These are phyloP conservation scores for Sebastes variabilis DNA, from an alignment of 2,797 vertebrate species.

Conservation along the genomic window DNA sequence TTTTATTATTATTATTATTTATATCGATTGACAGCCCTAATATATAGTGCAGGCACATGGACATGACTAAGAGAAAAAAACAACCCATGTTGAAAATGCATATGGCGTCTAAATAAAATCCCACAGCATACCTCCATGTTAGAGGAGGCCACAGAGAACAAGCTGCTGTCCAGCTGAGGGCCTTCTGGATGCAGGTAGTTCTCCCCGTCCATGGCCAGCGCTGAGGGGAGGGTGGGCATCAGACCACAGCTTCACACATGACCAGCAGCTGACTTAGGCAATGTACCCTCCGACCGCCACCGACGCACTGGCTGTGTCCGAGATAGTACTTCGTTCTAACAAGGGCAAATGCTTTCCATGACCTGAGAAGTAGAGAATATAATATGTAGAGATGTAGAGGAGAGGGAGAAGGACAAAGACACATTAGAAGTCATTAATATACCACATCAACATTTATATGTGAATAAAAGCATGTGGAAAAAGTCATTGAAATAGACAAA, in stretches of 20 bases:
- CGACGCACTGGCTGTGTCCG: slow-evolving; percentile 58
- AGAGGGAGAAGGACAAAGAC: not conserved
- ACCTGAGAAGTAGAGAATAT: slow-evolving; percentile 48
- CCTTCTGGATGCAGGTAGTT: slow-evolving; percentile 85
- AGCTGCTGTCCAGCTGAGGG: slow-evolving; percentile 78
- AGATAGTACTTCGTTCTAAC: slow-evolving; percentile 52
- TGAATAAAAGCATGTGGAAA: not conserved
- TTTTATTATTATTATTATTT: too few relatives aligned
- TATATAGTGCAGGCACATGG: not conserved
- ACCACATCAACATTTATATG: not conserved
- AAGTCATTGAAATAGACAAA: not conserved
- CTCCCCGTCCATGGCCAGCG: slow-evolving; percentile 92
- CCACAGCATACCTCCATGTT: slow-evolving; percentile 72
- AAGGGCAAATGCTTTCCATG: slow-evolving; percentile 71
- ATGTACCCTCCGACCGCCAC: slow-evolving; percentile 44
- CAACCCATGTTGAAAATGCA: not conserved
- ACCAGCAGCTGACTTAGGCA: slow-evolving; percentile 66
- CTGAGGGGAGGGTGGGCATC: slow-evolving; percentile 89
- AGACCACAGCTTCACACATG: slow-evolving; percentile 79
- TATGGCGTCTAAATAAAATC: not conserved
- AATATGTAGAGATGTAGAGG: not conserved
- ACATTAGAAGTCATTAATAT: slow-evolving; percentile 1
- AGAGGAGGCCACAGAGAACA: slow-evolving; percentile 74
- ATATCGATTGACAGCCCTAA: too few relatives aligned
- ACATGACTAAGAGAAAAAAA: not conserved